Conservation (phyloP, 2,113 vertebrate species). For the Anarrhichthys ocellatus region DNA sequence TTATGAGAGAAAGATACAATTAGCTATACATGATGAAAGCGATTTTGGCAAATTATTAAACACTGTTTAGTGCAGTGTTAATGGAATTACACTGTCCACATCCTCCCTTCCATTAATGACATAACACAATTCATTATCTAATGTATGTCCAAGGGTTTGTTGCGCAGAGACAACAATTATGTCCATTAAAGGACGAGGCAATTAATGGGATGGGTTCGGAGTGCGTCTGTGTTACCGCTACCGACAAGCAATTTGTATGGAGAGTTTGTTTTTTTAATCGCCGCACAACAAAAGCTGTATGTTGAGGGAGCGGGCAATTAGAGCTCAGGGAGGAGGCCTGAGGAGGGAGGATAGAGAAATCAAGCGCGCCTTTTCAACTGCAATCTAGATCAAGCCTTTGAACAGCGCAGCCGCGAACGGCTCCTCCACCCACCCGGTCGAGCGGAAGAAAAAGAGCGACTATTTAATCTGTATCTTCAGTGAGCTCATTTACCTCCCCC, state of each 20-base stretch:
- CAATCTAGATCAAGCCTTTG: slow-evolving; percentile 64
- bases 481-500: slow-evolving; percentile 69
- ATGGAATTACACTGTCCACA: slow-evolving; percentile 49
- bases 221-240: slow-evolving; percentile 29
- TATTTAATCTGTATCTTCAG: slow-evolving; percentile 70
- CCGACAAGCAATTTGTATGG: slow-evolving; percentile 47
- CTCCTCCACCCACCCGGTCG: slow-evolving; percentile 31
- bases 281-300: slow-evolving; percentile 57
- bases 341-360: slow-evolving; percentile 55
- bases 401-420: slow-evolving; percentile 44
- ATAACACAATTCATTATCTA: slow-evolving; percentile 59
- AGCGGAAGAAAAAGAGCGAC: slow-evolving; percentile 54
- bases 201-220: slow-evolving; percentile 51
- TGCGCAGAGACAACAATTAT: slow-evolving; percentile 59
- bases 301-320: slow-evolving; percentile 63
- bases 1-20: slow-evolving; percentile 42
- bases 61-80: slow-evolving; percentile 48
- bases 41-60: slow-evolving; percentile 60
- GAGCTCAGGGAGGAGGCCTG: slow-evolving; percentile 50
- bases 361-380: slow-evolving; percentile 42
- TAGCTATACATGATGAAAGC: slow-evolving; percentile 54
- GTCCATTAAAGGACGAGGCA: slow-evolving; percentile 57
- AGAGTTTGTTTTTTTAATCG: slow-evolving; percentile 27
- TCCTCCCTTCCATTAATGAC: slow-evolving; percentile 51
- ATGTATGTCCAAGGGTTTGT: slow-evolving; percentile 56